Evolutionary conservation across 2,888 invertebrate genomes (phyloP).

Genomic region (Ernsta delagoae): DNA sequence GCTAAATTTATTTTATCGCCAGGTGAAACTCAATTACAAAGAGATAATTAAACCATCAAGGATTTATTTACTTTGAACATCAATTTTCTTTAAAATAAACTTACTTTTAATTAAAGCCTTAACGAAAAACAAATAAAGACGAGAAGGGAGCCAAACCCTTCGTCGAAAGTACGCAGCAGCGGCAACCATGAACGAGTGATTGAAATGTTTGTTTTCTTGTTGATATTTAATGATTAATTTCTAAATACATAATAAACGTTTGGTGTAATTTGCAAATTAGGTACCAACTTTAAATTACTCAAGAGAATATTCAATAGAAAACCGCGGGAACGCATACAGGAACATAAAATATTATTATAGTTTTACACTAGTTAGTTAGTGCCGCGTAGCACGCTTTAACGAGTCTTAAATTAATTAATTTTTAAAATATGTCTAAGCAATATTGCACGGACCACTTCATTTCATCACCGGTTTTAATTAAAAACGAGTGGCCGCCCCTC

Average conservation of each 20-base stretch:
- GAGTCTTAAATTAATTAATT: constrained; percentile 67
- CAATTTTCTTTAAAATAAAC: constrained; percentile 83
- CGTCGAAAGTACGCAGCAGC: constrained; percentile 50
- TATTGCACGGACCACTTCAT: constrained; percentile 85
- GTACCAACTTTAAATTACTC: neutral
- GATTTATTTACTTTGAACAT: constrained; percentile 82
- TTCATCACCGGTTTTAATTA: constrained; percentile 84
- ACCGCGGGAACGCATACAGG: neutral
- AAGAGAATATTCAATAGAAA: neutral
- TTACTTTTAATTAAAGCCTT: constrained; percentile 83
- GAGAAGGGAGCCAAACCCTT: constrained; percentile 69
- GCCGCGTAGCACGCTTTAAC: constrained; percentile 1
- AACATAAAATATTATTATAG: neutral
- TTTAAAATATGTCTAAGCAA: constrained; percentile 84
- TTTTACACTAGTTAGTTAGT: neutral
- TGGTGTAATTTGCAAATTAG: too few species aligned
- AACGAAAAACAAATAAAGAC: constrained; percentile 81
- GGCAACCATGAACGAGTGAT: constrained; percentile 40
- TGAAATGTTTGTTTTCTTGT: neutral
- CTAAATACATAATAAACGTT: too few species aligned
- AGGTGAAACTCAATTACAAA: constrained; percentile 81
- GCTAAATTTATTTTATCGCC: constrained; percentile 63
- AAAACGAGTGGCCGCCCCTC: constrained; percentile 83
- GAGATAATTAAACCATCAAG: constrained; percentile 82
- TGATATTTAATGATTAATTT: neutral